These are phyloP conservation scores for Glomeris maerens DNA, from an alignment of 1,140 invertebrate species.

Conservation along the genomic window DNA sequence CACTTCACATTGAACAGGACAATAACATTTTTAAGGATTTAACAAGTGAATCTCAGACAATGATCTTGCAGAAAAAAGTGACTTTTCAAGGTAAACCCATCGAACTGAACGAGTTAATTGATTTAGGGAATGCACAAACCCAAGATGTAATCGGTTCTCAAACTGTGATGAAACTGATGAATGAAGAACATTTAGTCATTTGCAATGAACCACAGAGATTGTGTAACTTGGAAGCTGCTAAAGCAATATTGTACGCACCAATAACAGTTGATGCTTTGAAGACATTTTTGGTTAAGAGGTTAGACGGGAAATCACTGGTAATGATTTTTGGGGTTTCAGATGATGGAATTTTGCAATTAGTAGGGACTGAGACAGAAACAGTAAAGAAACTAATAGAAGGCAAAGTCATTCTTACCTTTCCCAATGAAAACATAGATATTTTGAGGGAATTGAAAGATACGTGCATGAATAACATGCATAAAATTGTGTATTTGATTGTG, in stretches of 20 bases:
- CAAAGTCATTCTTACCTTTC: too few species aligned
- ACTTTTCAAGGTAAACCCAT: not conserved
- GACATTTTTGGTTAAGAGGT: not conserved
- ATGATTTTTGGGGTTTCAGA: not conserved
- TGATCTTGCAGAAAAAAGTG: not conserved
- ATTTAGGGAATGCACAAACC: not conserved
- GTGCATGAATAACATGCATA: too few species aligned
- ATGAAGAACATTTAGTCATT: not conserved
- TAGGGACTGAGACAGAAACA: too few species aligned
- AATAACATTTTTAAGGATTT: not conserved
- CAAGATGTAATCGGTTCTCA: not conserved
- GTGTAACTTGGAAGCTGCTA: not conserved
- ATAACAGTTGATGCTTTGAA: not conserved
- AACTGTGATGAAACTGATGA: not conserved
- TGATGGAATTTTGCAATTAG: too few species aligned
- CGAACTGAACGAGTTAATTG: not conserved
- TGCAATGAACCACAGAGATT: not conserved
- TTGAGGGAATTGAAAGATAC: too few species aligned
- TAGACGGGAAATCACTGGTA: not conserved
- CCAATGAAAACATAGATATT: too few species aligned
- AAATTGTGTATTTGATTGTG: too few species aligned
- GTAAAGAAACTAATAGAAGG: too few species aligned
- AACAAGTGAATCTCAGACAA: not conserved
- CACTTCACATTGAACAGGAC: conserved; percentile 2
- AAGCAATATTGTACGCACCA: not conserved